These are phyloP conservation scores for Regulus satrapa DNA, from an alignment of 2,113 vertebrate genomes.

Conservation along the genomic window DNA sequence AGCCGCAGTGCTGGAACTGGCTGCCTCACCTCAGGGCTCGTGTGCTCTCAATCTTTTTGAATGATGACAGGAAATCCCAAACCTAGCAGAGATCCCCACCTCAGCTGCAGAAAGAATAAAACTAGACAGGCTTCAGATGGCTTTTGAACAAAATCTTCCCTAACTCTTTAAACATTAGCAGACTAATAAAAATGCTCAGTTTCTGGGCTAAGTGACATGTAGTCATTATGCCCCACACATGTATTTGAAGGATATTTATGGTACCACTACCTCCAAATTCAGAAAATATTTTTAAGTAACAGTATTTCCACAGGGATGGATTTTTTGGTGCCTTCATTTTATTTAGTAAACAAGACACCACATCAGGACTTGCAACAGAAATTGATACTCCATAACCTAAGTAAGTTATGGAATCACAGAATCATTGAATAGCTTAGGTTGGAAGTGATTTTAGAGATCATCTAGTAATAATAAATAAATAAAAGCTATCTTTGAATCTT, in stretches of 20 bases:
- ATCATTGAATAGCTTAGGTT: background rate
- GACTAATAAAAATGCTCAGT: background rate
- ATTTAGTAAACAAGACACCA: background rate
- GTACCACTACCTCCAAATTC: background rate
- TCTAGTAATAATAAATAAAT: background rate
- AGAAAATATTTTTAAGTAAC: background rate
- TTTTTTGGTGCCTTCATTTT: background rate
- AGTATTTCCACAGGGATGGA: background rate
- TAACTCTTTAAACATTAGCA: background rate
- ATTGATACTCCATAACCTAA: background rate
- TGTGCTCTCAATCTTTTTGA: too few species aligned
- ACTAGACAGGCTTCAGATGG: background rate
- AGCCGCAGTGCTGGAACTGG: background rate
- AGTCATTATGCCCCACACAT: background rate
- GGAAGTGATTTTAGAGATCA: background rate
- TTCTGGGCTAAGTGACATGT: background rate
- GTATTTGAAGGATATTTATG: background rate
- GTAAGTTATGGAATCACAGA: fast-evolving
- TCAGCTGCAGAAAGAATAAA: background rate
- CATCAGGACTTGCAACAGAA: background rate
- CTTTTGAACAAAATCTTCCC: background rate
- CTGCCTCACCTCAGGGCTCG: background rate
- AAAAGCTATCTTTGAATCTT: background rate
- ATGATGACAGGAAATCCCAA: background rate
- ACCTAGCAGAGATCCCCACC: background rate